Conservation (phyloP, 2,797 vertebrate species). For the Gobionotothen gibberifrons region DNA sequence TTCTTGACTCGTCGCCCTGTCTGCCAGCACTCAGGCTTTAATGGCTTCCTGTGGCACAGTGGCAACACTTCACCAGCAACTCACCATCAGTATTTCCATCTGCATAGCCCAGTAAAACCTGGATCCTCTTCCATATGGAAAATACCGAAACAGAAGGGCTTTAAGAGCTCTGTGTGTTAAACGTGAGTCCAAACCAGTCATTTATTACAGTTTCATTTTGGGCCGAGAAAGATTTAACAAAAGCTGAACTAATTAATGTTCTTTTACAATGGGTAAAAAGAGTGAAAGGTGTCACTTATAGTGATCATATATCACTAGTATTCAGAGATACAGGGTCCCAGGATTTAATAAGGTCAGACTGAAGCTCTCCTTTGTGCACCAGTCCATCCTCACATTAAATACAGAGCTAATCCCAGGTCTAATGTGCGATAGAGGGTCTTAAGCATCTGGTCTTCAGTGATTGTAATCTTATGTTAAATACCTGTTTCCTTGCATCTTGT, state of each 20-base stretch:
- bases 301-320: background rate
- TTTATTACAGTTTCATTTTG: background rate
- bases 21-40: conserved; percentile 34
- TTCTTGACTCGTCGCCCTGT: conserved; percentile 3
- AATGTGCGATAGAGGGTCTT: no score
- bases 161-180: background rate
- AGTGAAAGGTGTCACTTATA: background rate
- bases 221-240: no score
- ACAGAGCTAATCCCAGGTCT: no score
- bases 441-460: no score
- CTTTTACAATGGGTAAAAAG: background rate
- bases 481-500: no score
- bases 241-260: background rate
- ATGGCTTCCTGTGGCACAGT: conserved; percentile 29
- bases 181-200: background rate
- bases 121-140: conserved; percentile 20
- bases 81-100: conserved; percentile 60
- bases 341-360: no score
- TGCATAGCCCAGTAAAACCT: conserved; percentile 38
- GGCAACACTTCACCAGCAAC: conserved; percentile 41
- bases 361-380: no score
- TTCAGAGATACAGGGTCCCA: no score
- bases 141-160: conserved; percentile 7
- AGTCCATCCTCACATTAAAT: no score
- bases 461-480: no score